Percentiles rank a stretch among this genome's conserved stretches.
These are phyloP conservation scores for Tridacna gigas DNA, from an alignment of 2,888 invertebrate genomes.

Conservation along the genomic window DNA sequence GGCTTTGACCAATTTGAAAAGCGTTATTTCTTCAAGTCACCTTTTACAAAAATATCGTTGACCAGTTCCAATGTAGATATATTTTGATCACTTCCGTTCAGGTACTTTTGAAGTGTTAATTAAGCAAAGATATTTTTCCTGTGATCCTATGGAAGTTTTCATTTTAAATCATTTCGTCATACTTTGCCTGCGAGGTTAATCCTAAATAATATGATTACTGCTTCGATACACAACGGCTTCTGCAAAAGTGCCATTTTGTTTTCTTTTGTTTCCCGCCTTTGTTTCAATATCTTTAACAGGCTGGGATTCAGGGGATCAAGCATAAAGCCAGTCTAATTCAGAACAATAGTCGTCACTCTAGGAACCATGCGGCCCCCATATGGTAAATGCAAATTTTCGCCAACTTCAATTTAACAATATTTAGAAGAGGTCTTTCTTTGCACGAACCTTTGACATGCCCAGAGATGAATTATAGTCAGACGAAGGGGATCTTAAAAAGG, in stretches of 20 bases:
- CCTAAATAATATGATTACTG: not conserved
- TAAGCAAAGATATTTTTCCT: no score
- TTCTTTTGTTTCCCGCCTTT: slow-evolving; percentile 11
- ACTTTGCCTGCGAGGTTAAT: not conserved
- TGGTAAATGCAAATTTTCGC: slow-evolving; percentile 64
- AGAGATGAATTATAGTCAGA: slow-evolving; percentile 16
- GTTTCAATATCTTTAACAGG: not conserved
- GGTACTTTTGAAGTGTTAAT: no score
- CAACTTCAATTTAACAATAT: slow-evolving; percentile 38
- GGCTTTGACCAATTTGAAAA: no score
- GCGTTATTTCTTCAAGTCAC: no score
- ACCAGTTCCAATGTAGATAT: no score
- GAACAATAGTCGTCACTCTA: slow-evolving; percentile 19
- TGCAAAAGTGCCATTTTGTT: not conserved
- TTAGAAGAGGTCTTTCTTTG: slow-evolving; percentile 32
- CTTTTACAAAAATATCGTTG: no score
- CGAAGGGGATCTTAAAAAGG: not conserved
- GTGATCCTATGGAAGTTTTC: no score
- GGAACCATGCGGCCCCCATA: slow-evolving; percentile 54
- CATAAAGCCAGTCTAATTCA: slow-evolving; percentile 12
- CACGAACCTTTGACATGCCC: slow-evolving; percentile 12
- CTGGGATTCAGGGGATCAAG: slow-evolving; percentile 13
- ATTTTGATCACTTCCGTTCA: no score
- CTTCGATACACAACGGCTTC: not conserved
- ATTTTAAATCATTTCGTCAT: no score